These are phyloP conservation scores for Eulemur albifrons DNA, from an alignment of 2,797 vertebrate genomes.

Conservation along the genomic window DNA sequence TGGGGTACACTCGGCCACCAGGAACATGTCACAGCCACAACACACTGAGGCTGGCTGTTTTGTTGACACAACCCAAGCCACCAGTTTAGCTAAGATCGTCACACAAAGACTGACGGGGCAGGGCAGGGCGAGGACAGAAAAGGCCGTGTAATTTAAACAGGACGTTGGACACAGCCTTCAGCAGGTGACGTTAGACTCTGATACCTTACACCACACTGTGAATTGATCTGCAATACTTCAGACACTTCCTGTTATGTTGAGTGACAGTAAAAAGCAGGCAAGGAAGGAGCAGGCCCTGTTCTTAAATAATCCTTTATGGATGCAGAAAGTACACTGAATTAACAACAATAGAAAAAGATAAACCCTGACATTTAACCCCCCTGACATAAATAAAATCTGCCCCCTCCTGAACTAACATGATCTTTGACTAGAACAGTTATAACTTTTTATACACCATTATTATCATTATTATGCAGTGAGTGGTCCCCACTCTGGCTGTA, in stretches of 20 bases:
- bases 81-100: not conserved
- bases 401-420: not conserved
- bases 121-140: not conserved
- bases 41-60: not conserved
- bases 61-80: not conserved
- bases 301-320: not conserved
- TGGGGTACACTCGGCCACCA: not conserved
- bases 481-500: not conserved
- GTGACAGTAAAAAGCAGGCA: not conserved
- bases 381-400: not conserved
- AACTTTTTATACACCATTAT: not conserved
- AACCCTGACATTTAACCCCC: no score
- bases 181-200: not conserved
- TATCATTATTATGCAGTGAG: fast-evolving
- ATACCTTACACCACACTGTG: not conserved
- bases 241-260: fast-evolving
- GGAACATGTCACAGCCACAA: not conserved
- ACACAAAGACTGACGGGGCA: not conserved
- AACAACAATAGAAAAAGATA: not conserved
- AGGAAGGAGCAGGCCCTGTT: not conserved
- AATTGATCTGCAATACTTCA: not conserved
- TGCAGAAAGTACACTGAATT: not conserved
- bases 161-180: not conserved
- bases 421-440: not conserved
- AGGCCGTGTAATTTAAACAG: not conserved